Base-by-base conservation (phyloP, 2,888 invertebrate species). In the Omphaloscelis lunosa region DNA sequence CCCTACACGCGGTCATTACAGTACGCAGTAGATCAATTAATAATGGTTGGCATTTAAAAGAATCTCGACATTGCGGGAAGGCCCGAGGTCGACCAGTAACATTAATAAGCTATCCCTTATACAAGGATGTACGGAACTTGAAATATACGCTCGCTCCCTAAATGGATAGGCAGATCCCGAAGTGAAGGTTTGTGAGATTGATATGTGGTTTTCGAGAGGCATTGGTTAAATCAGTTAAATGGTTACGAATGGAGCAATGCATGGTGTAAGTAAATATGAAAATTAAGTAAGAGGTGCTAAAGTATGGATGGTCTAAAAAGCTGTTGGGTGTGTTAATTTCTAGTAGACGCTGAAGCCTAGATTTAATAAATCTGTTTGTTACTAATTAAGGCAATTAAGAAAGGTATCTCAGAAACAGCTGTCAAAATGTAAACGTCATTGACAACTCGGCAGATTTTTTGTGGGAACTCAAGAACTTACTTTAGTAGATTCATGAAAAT, bases 1-100 rank as follows among this genome's bases (percentile, higher is more conserved):
- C 84, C 83, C 85, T 84, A 48, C 4, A 41, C 2, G 12, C 41
- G 58, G 62, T 75, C 39, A 77, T 75, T 75, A 81, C 61, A 11
- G n/a, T 23, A 45, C 69, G 29, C 67, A 23, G 63, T 69, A 62
- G 63, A 75, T 81, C 81, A 84, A 81, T 84, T 84, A 81, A 84
- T 90, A 86, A 86, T 58, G 70, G 78, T 86, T 93, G 92, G 90
- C 93, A 93, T 94, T 94, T 92, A 89, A 89, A 90, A 89, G 90
- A 91, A 91, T 90, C 91, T 88, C 86, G 72, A 48, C 56, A 29
- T 59, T 81, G 85, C 89, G 91, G 93, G 92, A 93, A 93, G 92
- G 77, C 72, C 79, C 91, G 90, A 94, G 93, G 94, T 86, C 92
- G 86, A 75, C 92, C 71, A 83, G 90, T 92, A 84, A 83, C 92